A percentile compares a stretch with the other conserved stretches of the same genome.
Evolutionary conservation across 1,140 invertebrate species (phyloP).

Genomic region (Platyura marginata): DNA sequence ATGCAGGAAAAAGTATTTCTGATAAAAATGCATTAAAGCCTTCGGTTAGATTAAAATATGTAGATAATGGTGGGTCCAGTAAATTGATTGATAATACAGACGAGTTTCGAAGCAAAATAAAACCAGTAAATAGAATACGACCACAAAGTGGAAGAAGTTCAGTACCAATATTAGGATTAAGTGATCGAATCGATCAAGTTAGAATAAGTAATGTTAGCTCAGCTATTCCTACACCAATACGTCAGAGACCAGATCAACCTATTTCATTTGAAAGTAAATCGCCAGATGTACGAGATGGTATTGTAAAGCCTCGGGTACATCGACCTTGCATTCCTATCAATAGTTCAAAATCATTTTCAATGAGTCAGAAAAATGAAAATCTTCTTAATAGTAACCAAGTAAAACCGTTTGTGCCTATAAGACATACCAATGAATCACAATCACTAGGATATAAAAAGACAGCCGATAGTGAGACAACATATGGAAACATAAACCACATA

Average conservation of each 20-base stretch:
- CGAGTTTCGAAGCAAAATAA: too few relatives aligned
- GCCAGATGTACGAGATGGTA: neutral
- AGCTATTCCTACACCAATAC: neutral
- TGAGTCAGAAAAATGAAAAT: too few relatives aligned
- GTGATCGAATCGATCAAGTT: neutral
- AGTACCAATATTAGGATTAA: neutral
- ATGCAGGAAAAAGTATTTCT: too few relatives aligned
- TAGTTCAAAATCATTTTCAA: too few relatives aligned
- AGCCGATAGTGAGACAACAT: neutral
- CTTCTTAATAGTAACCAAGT: too few relatives aligned
- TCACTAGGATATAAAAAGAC: neutral
- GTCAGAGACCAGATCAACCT: neutral
- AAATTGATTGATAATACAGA: too few relatives aligned
- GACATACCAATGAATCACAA: too few relatives aligned
- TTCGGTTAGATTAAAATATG: too few relatives aligned
- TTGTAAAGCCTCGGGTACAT: neutral
- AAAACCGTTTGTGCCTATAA: too few relatives aligned
- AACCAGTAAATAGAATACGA: too few relatives aligned
- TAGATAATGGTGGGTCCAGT: too few relatives aligned
- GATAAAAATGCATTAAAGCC: neutral
- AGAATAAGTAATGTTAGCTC: neutral
- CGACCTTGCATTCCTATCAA: neutral
- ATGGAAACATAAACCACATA: neutral
- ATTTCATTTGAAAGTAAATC: neutral
- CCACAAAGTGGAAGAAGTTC: neutral